Evolutionary conservation across 1,140 invertebrate genomes (phyloP).

Genomic region (Eueides isabella): DNA sequence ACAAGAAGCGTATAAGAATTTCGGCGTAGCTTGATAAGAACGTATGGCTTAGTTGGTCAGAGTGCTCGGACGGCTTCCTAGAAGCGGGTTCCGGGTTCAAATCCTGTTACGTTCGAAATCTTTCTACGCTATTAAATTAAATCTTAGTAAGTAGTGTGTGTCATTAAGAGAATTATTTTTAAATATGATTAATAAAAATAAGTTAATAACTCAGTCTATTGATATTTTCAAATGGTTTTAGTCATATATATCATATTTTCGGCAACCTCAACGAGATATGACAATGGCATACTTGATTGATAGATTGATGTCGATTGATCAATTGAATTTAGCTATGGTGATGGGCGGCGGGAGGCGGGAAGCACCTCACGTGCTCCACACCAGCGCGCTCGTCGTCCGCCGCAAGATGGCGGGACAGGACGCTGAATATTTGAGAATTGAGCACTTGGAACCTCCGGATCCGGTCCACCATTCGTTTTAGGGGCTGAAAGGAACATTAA

Average conservation of each 20-base stretch:
- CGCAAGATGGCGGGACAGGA: slow-evolving; percentile 96
- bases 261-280: neutral
- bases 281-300: neutral
- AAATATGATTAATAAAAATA: too few relatives aligned
- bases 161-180: too few relatives aligned
- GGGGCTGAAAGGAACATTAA: slow-evolving; percentile 85
- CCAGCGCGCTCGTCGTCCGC: slow-evolving; percentile 91
- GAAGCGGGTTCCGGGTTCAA: too few relatives aligned
- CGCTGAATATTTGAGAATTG: slow-evolving; percentile 99
- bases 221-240: neutral
- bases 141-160: too few relatives aligned
- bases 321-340: slow-evolving; percentile 28
- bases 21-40: too few relatives aligned
- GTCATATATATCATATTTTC: neutral
- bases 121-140: too few relatives aligned
- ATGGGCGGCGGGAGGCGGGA: slow-evolving; percentile 93
- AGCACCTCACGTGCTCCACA: slow-evolving; percentile 98
- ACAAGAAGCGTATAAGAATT: too few relatives aligned
- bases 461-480: slow-evolving; percentile 98
- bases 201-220: too few relatives aligned
- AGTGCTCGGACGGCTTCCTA: too few relatives aligned
- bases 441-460: slow-evolving; percentile 98
- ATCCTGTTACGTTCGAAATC: too few relatives aligned
- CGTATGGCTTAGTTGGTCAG: too few relatives aligned
- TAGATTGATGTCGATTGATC: neutral